Evolutionary conservation across 2,797 vertebrate genomes (phyloP), one percentile per base, ranked within the genome.

Genomic region (Bucorvus abyssinicus): DNA sequence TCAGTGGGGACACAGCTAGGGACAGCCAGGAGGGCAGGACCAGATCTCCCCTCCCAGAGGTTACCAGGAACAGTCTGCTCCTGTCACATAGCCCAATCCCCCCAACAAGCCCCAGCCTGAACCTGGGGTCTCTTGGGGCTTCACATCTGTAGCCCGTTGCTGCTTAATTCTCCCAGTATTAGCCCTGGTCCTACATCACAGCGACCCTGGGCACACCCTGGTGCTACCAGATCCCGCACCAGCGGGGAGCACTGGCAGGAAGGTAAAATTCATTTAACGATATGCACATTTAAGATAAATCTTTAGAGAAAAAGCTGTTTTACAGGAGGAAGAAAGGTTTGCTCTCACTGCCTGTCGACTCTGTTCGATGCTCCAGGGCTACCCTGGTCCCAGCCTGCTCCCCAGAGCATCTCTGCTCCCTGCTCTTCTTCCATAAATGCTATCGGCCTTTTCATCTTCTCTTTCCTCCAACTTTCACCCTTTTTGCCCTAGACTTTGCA

Each of bases 11-110:
- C 76, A 52, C 59, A 40, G 0, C 17, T 7, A 18, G 47, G 47
- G 59, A 27, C 70, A 5, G 10, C 16, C 2, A 29, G 53, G 53
- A 38, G 8, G 0, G 0, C 50, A 45, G 60, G 23, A 19, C 29
- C 57, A 63, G 65, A 23, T 4, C 7, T 21, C 7, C 7, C 2
- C 14, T 29, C 23, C 27, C 20, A 10, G 30, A 22, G 44, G 10
- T 79, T 65, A 22, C 9, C 71, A 42, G 64, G 50, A 59, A 30
- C 38, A 40, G 12, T 8, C 69, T 61, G 52, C 21, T 65, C 53
- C 7, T 75, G 30, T 44, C 57, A 38, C 44, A 67, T 12, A 42
- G 50, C 21, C 34, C 27, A 21, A 78, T 30, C 12, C 36, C 13
- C 14, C 36, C 24, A n/a, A 34, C 50, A 27, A 70, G 20, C 29